These are phyloP conservation scores for Lucifuga dentata DNA, from an alignment of 2,113 vertebrate species.

Conservation along the genomic window DNA sequence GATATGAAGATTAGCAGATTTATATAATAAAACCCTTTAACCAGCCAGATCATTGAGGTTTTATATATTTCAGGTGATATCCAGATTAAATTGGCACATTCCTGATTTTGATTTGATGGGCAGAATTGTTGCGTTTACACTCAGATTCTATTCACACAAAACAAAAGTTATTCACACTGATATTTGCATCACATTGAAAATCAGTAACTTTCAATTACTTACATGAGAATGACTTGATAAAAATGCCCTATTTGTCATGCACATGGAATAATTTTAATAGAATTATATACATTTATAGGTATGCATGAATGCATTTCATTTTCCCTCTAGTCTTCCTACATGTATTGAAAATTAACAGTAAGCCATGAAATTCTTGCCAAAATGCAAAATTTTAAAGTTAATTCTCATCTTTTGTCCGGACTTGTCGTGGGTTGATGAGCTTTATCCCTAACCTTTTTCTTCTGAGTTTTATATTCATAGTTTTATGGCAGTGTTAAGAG, in stretches of 20 bases:
- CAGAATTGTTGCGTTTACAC: too few relatives aligned
- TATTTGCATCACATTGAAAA: too few relatives aligned
- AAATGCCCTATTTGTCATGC: too few relatives aligned
- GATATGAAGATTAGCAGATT: neutral
- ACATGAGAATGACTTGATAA: too few relatives aligned
- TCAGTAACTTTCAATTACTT: too few relatives aligned
- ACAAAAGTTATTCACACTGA: too few relatives aligned
- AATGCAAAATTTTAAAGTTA: slow-evolving; percentile 38
- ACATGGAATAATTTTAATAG: too few relatives aligned
- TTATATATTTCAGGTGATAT: slow-evolving; percentile 7
- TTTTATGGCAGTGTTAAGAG: slow-evolving; percentile 25
- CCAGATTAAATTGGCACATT: neutral
- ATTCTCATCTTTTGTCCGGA: slow-evolving; percentile 55
- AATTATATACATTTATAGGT: too few relatives aligned
- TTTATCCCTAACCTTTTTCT: slow-evolving; percentile 36
- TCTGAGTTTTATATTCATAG: slow-evolving; percentile 14
- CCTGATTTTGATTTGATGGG: too few relatives aligned
- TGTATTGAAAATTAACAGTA: slow-evolving; percentile 4
- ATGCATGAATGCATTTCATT: too few relatives aligned
- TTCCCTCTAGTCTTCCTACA: neutral
- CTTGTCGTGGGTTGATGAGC: slow-evolving; percentile 51
- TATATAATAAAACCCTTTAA: slow-evolving; percentile 4
- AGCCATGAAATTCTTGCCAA: slow-evolving; percentile 33
- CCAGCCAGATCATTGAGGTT: neutral
- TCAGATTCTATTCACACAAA: too few relatives aligned